phyloP scores from a whole-genome alignment of 2,888 invertebrate genomes.

The Copidosoma aretas region DNA sequence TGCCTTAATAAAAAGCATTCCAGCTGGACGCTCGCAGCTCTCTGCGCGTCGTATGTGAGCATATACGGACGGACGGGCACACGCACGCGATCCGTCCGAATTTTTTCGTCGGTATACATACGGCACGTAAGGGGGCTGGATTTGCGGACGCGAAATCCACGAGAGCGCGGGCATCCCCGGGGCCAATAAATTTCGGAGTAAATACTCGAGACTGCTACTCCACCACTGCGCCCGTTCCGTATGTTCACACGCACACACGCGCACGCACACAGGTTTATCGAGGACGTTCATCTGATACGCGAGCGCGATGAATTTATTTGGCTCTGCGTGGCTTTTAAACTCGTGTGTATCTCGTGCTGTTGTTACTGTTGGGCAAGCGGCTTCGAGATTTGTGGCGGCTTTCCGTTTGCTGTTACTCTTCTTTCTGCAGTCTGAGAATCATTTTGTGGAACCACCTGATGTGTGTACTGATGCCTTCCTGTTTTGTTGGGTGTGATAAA shows the following conservation, averaged over 20 bases:
- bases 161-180: slow-evolving; percentile 12
- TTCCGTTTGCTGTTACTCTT: slow-evolving; percentile 19
- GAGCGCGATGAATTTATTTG: slow-evolving; percentile 7
- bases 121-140: slow-evolving; percentile 2
- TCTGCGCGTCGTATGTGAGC: too few species aligned
- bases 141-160: slow-evolving; percentile 2
- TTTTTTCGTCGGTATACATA: slow-evolving; percentile 18
- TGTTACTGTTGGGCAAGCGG: neutral
- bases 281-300: slow-evolving; percentile 12
- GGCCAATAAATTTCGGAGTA: slow-evolving; percentile 44
- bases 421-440: neutral
- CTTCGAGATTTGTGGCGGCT: slow-evolving; percentile 15
- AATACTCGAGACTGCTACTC: slow-evolving; percentile 33
- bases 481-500: too few species aligned
- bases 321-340: neutral
- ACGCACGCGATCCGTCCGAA: neutral
- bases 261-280: neutral
- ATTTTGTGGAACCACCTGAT: slow-evolving; percentile 4
- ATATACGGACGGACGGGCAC: neutral
- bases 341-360: neutral
- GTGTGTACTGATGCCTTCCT: too few species aligned
- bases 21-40: slow-evolving; percentile 23
- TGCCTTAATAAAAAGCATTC: slow-evolving; percentile 41
- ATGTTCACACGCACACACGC: too few species aligned
- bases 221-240: neutral